Conservation (phyloP, 1,140 invertebrate genomes). For the Macrostomum lignano region DNA sequence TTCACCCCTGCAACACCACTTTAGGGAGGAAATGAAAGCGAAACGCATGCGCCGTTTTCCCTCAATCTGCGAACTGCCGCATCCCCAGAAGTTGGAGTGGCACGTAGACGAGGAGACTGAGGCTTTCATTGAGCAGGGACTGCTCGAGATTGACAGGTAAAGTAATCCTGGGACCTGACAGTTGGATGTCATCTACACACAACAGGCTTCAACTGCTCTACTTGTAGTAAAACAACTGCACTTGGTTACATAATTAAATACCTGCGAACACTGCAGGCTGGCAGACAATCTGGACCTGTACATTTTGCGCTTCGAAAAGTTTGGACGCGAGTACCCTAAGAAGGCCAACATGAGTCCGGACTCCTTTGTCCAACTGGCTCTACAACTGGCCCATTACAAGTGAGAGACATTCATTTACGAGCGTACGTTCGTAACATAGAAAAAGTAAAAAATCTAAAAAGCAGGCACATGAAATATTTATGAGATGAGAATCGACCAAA, state of each 20-base stretch:
- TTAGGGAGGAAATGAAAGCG: constrained; percentile 15
- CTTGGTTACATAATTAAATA: constrained; percentile 2
- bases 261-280: constrained; percentile 31
- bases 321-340: constrained; percentile 78
- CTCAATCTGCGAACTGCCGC: constrained; percentile 33
- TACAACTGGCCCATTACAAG: constrained; percentile 82
- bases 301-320: constrained; percentile 53
- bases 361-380: constrained; percentile 67
- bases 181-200: too few relatives aligned
- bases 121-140: too few relatives aligned
- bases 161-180: too few relatives aligned
- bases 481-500: too few relatives aligned
- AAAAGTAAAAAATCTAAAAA: too few relatives aligned
- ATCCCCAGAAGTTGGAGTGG: constrained; percentile 46
- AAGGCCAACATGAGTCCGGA: constrained; percentile 67
- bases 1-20: too few relatives aligned
- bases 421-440: too few relatives aligned
- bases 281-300: constrained; percentile 62
- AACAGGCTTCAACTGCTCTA: too few relatives aligned
- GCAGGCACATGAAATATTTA: too few relatives aligned
- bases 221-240: constrained; percentile 1
- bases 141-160: too few relatives aligned
- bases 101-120: constrained; percentile 37
- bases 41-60: constrained; percentile 15
- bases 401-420: too few relatives aligned